A percentile compares a stretch with the other conserved stretches of the same genome.
Evolutionary conservation across 2,797 vertebrate genomes (phyloP).

Genomic region (Melopsittacus undulatus): DNA sequence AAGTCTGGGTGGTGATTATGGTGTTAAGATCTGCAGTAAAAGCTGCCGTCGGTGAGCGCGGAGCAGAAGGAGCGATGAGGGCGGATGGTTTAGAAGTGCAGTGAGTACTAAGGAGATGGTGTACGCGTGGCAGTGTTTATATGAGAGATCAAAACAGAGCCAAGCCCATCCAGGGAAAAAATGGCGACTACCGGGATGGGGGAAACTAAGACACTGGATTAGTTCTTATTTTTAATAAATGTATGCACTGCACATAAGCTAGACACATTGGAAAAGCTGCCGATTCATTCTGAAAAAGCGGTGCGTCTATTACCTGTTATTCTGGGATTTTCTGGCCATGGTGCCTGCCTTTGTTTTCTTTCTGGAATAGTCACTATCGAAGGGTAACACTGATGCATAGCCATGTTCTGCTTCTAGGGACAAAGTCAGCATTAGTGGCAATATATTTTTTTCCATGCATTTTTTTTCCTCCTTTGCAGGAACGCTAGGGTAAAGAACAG

Average conservation of each 20-base stretch:
- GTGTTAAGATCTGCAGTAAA: conserved; percentile 5
- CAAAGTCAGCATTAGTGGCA: conserved; percentile 71
- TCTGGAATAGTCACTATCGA: conserved; percentile 91
- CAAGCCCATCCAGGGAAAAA: conserved; percentile 82
- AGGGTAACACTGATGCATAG: conserved; percentile 96
- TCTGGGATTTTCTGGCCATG: conserved; percentile 92
- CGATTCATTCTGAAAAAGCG: conserved; percentile 41
- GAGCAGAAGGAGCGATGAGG: conserved; percentile 33
- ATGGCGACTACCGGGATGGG: conserved; percentile 75
- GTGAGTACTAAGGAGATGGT: conserved; percentile 75
- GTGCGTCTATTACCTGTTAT: conserved; percentile 88
- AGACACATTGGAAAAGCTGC: conserved; percentile 29
- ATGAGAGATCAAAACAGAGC: conserved; percentile 87
- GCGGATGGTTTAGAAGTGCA: conserved; percentile 40
- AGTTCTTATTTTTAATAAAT: conserved; percentile 62
- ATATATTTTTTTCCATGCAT: conserved; percentile 70
- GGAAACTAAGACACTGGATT: conserved; percentile 37
- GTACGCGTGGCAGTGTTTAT: conserved; percentile 92
- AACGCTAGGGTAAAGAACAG: conserved; percentile 68
- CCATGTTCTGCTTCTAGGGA: conserved; percentile 95
- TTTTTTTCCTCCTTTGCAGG: conserved; percentile 71
- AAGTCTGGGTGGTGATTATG: conserved; percentile 5
- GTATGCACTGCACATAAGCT: conserved; percentile 38
- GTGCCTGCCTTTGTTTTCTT: conserved; percentile 94
- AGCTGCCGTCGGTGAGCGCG: neutral